Evolutionary conservation across 2,888 invertebrate species (phyloP), one percentile per base, ranked within the genome.

Genomic region (Stratiomys singularior): DNA sequence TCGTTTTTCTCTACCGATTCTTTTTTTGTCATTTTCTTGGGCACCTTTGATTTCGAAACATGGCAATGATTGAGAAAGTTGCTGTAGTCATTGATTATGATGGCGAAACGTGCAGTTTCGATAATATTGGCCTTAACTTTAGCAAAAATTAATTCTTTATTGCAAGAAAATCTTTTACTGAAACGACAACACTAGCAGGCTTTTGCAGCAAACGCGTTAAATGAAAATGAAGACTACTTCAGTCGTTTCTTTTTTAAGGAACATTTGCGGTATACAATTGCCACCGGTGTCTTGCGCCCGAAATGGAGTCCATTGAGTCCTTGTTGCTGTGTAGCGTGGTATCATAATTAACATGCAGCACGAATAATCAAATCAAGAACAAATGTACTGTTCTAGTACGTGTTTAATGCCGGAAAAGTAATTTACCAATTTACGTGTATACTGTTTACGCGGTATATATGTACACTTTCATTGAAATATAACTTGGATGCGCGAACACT

Each of bases 361-460:
- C 78, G 67, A 80, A 76, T 79, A 80, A 79, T 80, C 80, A 79
- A 80, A 80, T 80, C 80, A 80, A 66, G 69, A 80, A 76, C 71
- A 80, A 80, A 80, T 80, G 80, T 78, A 78, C 78, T 78, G 77
- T 78, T 78, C 72, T 63, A 77, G 77, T 78, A 80, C 78, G 80
- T 80, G 78, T 78, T 80, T 80, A 80, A 77, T 78, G 78, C 78
- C 64, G 44, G 72, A 60, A 58, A 58, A 69, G 69, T 66, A 77
- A 77, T 77, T 77, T 25, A 7, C 67, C 69, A 69, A 77, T 77
- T 60, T 77, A 69, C 67, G 44, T 60, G 46, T 64, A 67, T 47
- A 28, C 58, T 21, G 21, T 37, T 58, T 23, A n/a, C 58, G 44
- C 23, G 37, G 23, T 60, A 21, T 21, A n/a, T n/a, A n/a, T n/a